Evolutionary conservation across 2,888 invertebrate genomes (phyloP).

Genomic region (Anthophora plumipes): DNA sequence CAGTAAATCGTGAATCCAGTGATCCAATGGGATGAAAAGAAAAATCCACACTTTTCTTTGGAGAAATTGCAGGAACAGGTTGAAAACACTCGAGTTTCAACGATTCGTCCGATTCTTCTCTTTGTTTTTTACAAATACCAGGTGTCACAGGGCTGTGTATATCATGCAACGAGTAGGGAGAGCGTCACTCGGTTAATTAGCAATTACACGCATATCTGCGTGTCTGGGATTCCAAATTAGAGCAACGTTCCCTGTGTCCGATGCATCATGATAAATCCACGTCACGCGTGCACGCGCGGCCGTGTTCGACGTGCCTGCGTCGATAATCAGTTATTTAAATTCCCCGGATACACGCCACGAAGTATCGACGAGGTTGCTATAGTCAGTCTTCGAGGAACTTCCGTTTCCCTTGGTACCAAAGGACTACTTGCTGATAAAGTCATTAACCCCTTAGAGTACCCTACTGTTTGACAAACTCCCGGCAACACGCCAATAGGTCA

Average conservation of each 20-base stretch:
- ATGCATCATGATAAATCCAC: constrained; percentile 54
- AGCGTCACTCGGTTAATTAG: constrained; percentile 58
- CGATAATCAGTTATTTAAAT: constrained; percentile 46
- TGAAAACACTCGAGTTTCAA: no score
- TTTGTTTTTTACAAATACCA: no score
- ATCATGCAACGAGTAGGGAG: constrained; percentile 45
- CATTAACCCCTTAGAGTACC: background rate
- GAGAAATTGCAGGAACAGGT: no score
- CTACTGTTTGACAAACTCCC: no score
- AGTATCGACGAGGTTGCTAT: background rate
- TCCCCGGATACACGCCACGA: background rate
- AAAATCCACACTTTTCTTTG: no score
- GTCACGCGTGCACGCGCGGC: constrained; percentile 12
- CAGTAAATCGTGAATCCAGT: no score
- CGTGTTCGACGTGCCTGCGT: constrained; percentile 12
- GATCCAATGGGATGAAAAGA: no score
- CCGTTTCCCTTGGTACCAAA: background rate
- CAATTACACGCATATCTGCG: constrained; percentile 66
- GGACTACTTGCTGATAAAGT: constrained; percentile 20
- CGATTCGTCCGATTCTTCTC: constrained; percentile 29
- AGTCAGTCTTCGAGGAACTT: constrained; percentile 14
- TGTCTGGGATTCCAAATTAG: constrained; percentile 67
- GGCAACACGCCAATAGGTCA: no score
- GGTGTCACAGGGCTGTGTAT: constrained; percentile 27
- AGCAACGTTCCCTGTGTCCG: constrained; percentile 48